Evolutionary conservation across 2,888 invertebrate species (phyloP).

Genomic region (Drosophila buzzatii): DNA sequence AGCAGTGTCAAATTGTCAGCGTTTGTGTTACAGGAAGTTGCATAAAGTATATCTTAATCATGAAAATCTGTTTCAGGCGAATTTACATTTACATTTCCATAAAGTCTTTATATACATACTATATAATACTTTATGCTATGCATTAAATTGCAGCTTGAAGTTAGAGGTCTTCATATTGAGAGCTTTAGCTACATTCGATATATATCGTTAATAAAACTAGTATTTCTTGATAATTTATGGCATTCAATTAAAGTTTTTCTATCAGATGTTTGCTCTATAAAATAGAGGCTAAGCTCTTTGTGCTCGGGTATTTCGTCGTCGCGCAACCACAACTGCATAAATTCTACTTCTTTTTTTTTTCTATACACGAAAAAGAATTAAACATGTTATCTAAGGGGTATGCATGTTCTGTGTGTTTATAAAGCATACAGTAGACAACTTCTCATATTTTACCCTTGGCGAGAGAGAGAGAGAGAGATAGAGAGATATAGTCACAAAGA

Average conservation of each 20-base stretch:
- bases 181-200: not conserved
- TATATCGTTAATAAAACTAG: not conserved
- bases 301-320: not conserved
- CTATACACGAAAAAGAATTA: not conserved
- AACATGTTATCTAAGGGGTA: not conserved
- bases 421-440: no score
- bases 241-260: not conserved
- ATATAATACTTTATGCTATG: no score
- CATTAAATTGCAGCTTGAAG: no score
- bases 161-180: no score
- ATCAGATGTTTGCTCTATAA: not conserved
- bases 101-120: no score
- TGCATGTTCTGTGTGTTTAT: not conserved
- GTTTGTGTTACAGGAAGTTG: constrained; percentile 8
- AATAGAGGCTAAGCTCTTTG: no score
- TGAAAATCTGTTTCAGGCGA: not conserved
- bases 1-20: not conserved
- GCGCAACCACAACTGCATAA: not conserved
- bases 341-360: not conserved
- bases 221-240: not conserved
- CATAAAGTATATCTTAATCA: not conserved
- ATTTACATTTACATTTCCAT: not conserved
- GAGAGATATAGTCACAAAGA: not conserved
- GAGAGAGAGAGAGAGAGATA: no score
- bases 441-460: no score